phyloP scores from a whole-genome alignment of 2,888 invertebrate species.

The Seira ritae region DNA sequence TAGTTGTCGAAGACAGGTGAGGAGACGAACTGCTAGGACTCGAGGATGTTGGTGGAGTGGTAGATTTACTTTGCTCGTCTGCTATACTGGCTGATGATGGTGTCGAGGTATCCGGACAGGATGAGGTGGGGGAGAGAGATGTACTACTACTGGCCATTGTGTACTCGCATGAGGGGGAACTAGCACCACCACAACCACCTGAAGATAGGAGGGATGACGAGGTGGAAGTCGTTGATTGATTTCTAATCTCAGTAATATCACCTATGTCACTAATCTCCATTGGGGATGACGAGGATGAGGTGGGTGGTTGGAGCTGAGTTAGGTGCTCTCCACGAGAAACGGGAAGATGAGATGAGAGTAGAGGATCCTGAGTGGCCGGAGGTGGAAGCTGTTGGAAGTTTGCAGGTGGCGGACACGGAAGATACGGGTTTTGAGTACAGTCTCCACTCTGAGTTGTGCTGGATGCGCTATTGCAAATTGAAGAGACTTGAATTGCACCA shows the following conservation, averaged over 20 bases:
- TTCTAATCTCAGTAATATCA: slow-evolving; percentile 64
- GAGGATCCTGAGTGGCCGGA: not conserved
- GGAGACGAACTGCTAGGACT: slow-evolving; percentile 55
- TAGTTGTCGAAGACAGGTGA: slow-evolving; percentile 24
- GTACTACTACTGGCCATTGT: slow-evolving; percentile 12
- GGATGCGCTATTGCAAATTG: slow-evolving; percentile 1
- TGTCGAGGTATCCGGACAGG: not conserved
- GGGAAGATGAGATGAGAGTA: slow-evolving; percentile 9
- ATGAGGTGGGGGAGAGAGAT: not conserved
- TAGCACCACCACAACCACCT: slow-evolving; percentile 43
- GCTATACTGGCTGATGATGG: not conserved
- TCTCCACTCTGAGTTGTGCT: not conserved
- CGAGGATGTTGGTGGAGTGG: slow-evolving; percentile 15
- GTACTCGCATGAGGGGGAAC: slow-evolving; percentile 41
- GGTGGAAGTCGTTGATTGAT: slow-evolving; percentile 25
- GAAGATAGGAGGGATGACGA: slow-evolving; percentile 25
- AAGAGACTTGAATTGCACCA: slow-evolving; percentile 36
- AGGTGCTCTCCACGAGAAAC: slow-evolving; percentile 32
- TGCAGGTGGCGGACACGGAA: slow-evolving; percentile 21
- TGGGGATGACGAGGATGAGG: slow-evolving; percentile 27
- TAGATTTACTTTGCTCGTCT: not conserved
- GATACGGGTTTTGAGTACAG: slow-evolving; percentile 27
- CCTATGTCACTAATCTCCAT: slow-evolving; percentile 64
- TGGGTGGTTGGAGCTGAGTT: slow-evolving; percentile 1
- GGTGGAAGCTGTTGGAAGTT: slow-evolving; percentile 46